Percentiles rank a stretch among this genome's conserved stretches.
Conservation (phyloP, 2,113 vertebrate species). For the Leucopsar rothschildi region DNA sequence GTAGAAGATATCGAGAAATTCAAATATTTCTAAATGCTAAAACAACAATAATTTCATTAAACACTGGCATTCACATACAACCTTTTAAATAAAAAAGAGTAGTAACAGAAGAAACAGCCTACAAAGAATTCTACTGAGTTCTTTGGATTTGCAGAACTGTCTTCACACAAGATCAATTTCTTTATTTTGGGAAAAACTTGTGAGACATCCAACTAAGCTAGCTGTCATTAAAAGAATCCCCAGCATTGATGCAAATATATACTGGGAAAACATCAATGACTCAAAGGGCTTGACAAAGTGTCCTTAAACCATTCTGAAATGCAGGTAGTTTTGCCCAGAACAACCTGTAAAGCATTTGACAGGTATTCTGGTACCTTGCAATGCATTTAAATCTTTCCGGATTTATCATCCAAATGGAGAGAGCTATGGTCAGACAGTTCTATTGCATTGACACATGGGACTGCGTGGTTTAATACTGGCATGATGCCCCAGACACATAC, state of each 20-base stretch:
- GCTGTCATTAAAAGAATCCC: not conserved
- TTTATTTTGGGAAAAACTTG: not conserved
- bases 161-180: not conserved
- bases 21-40: conserved; percentile 93
- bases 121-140: not conserved
- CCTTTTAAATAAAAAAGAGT: not conserved
- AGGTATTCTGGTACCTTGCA: not conserved
- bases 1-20: conserved; percentile 96
- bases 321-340: not conserved
- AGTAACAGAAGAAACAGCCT: not conserved
- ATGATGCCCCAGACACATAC: not conserved
- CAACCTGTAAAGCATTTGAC: not conserved
- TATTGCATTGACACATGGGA: not conserved
- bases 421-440: not conserved
- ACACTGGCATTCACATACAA: not conserved
- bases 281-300: not conserved
- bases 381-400: not conserved
- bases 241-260: not conserved
- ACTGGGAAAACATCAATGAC: not conserved
- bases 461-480: not conserved
- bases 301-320: not conserved
- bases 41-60: conserved; percentile 16
- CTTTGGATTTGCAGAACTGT: not conserved
- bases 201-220: not conserved
- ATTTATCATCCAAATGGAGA: not conserved